phyloP scores from a whole-genome alignment of 1,140 invertebrate species.

The Metopolophium dirhodum region DNA sequence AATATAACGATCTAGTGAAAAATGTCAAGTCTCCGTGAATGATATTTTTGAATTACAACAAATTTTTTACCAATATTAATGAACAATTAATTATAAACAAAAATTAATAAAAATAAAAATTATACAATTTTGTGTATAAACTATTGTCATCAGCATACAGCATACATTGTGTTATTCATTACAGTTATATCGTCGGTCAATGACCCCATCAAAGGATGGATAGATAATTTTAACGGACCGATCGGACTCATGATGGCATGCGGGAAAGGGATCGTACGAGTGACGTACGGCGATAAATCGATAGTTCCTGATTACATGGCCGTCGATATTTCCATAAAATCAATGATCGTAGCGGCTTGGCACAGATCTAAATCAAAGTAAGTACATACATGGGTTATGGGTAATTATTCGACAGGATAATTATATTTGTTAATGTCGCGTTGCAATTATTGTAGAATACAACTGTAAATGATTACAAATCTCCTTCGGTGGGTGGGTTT shows the following conservation, averaged over 20 bases:
- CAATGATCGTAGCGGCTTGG: conserved; percentile 91
- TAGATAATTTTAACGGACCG: conserved; percentile 96
- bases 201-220: conserved; percentile 86
- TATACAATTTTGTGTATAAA: too few relatives aligned
- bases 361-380: conserved; percentile 65
- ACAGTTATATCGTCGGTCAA: conserved; percentile 73
- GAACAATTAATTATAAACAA: too few relatives aligned
- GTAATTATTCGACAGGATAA: background rate
- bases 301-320: conserved; percentile 68
- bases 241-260: conserved; percentile 84
- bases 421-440: background rate
- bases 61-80: too few relatives aligned
- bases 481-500: background rate
- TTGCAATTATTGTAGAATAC: background rate
- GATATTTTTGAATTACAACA: too few relatives aligned
- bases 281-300: conserved; percentile 47
- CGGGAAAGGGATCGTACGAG: conserved; percentile 85
- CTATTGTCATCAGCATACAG: too few relatives aligned
- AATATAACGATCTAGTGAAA: too few relatives aligned
- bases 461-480: background rate
- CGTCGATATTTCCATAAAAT: conserved; percentile 93
- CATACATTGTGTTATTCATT: conserved; percentile 32
- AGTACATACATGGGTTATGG: background rate
- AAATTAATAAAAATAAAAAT: too few relatives aligned
- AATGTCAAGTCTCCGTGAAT: too few relatives aligned